Conservation (phyloP, 53 echinoderm and acorn worm species). For the Luidia sarsii region DNA sequence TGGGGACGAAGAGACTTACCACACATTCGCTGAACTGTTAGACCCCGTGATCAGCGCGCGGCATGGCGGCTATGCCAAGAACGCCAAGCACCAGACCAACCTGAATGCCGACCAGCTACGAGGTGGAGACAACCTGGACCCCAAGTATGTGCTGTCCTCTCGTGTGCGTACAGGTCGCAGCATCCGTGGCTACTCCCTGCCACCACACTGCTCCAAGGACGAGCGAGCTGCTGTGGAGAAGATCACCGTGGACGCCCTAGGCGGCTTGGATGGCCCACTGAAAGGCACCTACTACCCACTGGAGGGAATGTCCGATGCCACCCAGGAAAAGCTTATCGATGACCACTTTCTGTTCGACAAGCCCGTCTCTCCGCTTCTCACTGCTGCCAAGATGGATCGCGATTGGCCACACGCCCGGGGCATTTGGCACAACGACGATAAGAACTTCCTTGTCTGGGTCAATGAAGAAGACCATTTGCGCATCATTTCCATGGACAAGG, state of each 20-base stretch:
- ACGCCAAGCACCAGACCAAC: constrained; percentile 81
- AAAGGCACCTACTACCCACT: constrained; percentile 93
- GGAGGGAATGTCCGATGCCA: constrained; percentile 93
- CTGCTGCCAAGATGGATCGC: constrained; percentile 93
- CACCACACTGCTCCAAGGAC: constrained; percentile 75
- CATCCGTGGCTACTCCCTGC: constrained; percentile 83
- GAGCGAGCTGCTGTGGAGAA: constrained; percentile 85
- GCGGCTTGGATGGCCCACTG: constrained; percentile 70
- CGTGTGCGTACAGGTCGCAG: constrained; percentile 95
- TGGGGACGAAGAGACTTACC: constrained; percentile 89
- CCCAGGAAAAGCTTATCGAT: constrained; percentile 83
- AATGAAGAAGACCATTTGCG: constrained; percentile 92
- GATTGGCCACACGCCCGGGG: constrained; percentile 98
- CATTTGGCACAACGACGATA: constrained; percentile 92
- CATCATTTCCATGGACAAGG: constrained; percentile 89
- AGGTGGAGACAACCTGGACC: constrained; percentile 83
- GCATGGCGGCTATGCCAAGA: constrained; percentile 85
- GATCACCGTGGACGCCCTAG: constrained; percentile 74
- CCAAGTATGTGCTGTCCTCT: constrained; percentile 89
- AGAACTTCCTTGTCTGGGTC: constrained; percentile 97
- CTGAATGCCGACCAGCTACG: constrained; percentile 73
- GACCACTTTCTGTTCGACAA: constrained; percentile 98
- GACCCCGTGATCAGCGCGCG: constrained; percentile 95
- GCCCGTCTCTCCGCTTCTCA: constrained; percentile 92
- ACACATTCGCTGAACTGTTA: constrained; percentile 77